Conservation (phyloP, 2,113 vertebrate genomes). For the Cromileptes altivelis region DNA sequence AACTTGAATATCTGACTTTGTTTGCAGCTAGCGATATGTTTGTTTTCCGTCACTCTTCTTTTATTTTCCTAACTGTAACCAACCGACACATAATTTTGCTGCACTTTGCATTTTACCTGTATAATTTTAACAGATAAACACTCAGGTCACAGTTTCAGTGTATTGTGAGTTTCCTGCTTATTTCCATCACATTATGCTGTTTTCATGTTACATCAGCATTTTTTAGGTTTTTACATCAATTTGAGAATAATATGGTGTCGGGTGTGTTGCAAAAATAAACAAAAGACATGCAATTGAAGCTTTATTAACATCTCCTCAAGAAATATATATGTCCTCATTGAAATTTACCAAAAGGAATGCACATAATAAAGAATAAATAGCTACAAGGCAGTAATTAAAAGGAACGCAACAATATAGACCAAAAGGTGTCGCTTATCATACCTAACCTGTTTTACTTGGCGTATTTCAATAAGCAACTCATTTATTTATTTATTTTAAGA, state of each 20-base stretch:
- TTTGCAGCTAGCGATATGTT: neutral
- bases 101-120: neutral
- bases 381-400: no score
- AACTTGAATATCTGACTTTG: neutral
- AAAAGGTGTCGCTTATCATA: no score
- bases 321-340: neutral
- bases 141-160: neutral
- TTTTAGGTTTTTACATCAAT: neutral
- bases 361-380: no score
- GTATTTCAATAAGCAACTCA: no score
- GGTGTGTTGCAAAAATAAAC: neutral
- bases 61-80: neutral
- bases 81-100: neutral
- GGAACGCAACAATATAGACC: no score
- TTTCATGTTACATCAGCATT: neutral
- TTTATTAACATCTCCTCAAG: neutral
- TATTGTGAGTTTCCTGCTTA: neutral
- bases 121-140: neutral
- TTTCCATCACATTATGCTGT: neutral
- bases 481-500: no score
- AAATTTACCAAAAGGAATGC: no score
- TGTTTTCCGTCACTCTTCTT: neutral
- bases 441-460: no score
- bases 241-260: neutral
- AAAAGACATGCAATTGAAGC: neutral